Percentiles rank a stretch among this genome's conserved stretches.
Evolutionary conservation across 1,140 invertebrate genomes (phyloP).

Genomic region (Augochlora pura): DNA sequence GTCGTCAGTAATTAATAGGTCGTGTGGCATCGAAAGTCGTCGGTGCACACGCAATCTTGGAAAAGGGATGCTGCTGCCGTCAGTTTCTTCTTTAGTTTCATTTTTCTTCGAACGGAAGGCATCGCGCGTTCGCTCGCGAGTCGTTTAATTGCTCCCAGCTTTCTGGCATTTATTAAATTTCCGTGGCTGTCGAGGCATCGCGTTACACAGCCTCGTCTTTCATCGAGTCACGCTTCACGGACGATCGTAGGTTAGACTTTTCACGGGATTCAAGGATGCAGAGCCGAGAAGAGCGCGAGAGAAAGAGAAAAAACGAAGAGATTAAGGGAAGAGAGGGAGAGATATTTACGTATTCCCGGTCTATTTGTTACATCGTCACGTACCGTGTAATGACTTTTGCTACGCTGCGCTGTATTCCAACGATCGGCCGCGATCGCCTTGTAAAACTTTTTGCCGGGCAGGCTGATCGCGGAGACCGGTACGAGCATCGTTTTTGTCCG

Average conservation of each 20-base stretch:
- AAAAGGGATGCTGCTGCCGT: too few relatives aligned
- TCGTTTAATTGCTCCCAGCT: slow-evolving; percentile 8
- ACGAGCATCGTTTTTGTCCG: not conserved
- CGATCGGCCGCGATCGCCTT: not conserved
- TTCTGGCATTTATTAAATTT: slow-evolving; percentile 9
- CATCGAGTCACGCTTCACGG: slow-evolving; percentile 19
- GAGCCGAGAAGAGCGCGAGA: not conserved
- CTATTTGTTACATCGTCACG: slow-evolving; percentile 49
- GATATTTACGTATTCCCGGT: slow-evolving; percentile 44
- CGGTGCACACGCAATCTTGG: too few relatives aligned
- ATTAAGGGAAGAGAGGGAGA: not conserved
- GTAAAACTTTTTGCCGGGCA: not conserved
- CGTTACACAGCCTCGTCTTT: slow-evolving; percentile 13
- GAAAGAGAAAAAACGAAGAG: not conserved
- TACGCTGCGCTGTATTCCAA: not conserved
- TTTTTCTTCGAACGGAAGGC: not conserved
- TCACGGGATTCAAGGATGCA: slow-evolving; percentile 41
- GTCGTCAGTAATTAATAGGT: not conserved
- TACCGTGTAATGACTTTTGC: slow-evolving; percentile 40
- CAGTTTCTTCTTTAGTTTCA: not conserved
- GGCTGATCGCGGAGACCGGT: too few relatives aligned
- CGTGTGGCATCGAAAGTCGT: too few relatives aligned
- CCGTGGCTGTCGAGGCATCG: not conserved
- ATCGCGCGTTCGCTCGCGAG: slow-evolving; percentile 1
- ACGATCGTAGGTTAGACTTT: slow-evolving; percentile 9